Base-by-base conservation (phyloP, 2,888 invertebrate genomes). In the Ptychoptera contaminata region DNA sequence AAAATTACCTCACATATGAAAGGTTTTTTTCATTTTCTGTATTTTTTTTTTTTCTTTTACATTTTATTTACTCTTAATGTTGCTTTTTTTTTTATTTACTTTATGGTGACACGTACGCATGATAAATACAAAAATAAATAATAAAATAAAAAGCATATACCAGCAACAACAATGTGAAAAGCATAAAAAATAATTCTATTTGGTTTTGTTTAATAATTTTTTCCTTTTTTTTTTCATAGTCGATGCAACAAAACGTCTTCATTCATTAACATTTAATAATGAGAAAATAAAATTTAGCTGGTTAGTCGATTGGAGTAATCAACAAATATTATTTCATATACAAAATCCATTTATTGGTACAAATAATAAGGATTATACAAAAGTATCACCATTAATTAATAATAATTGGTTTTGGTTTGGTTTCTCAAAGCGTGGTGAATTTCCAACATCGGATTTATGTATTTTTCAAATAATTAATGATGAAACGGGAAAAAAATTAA, bases 341-440 rank as follows among this genome's bases (percentile, higher is more conserved):
- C 63, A 66, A 52, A 63, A 66, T 44, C 65, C 63, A 10, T 65
- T 66, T 49, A 59, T 59, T 23, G 23, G 23, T 23, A 23, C 23
- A 23, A 23, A 23, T 23, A 23, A 23, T 23, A 23, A 23, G 7
- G 23, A 23, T 23, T 23, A 23, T 23, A 23, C 3, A 5, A 23
- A 23, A 7, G 23, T 23, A 23, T 23, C 23, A 23, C 23, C 23
- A 23, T 23, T 23, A 43, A 58, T 59, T 49, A 57, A 63, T 46
- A 62, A 62, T 54, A 70, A 70, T 42, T 91, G 90, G 90, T 79
- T 91, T 55, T 87, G 82, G 1, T 56, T 91, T 41, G 91, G 91
- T 32, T 91, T 90, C 66, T 91, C 91, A 1, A 77, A 86, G 56
- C 74, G 82, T 47, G 91, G 91, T 1, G 72, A 77, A 39, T 56